phyloP scores from a whole-genome alignment of 2,888 invertebrate genomes.

The Aproaerema taeniolella region DNA sequence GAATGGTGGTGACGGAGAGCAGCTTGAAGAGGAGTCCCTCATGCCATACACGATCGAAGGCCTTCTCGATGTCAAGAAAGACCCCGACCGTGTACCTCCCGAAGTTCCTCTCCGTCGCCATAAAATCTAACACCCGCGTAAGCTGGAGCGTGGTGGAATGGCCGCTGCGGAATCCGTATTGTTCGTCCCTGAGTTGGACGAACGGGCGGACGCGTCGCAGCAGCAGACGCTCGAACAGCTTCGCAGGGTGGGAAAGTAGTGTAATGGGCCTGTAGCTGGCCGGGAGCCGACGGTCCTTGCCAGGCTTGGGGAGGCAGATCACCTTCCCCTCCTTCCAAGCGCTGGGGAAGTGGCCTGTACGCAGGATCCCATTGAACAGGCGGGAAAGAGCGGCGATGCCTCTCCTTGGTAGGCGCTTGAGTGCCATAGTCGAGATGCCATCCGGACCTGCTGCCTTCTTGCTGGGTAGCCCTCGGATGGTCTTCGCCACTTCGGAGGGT shows the following conservation, averaged over 20 bases:
- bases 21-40: slow-evolving; percentile 28
- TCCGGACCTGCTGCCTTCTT: too few species aligned
- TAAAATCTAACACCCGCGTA: slow-evolving; percentile 22
- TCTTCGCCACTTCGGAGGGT: too few species aligned
- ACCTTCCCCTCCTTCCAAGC: slow-evolving; percentile 19
- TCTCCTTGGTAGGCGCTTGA: slow-evolving; percentile 16
- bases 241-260: too few species aligned
- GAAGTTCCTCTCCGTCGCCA: slow-evolving; percentile 26
- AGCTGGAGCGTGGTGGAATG: slow-evolving; percentile 28
- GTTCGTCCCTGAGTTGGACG: slow-evolving; percentile 19
- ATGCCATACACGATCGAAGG: too few species aligned
- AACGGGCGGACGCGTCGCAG: too few species aligned
- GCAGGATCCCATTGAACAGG: too few species aligned
- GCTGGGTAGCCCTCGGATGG: too few species aligned
- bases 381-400: slow-evolving; percentile 14
- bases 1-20: slow-evolving; percentile 8
- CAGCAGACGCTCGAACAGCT: too few species aligned
- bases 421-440: slow-evolving; percentile 16
- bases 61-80: too few species aligned
- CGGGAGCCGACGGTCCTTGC: too few species aligned
- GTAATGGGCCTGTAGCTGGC: slow-evolving; percentile 21
- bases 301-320: slow-evolving; percentile 22
- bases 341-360: slow-evolving; percentile 21
- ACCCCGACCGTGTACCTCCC: too few species aligned
- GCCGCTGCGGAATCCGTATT: too few species aligned